Percentiles rank a stretch among this genome's conserved stretches.
Evolutionary conservation across 2,888 invertebrate species (phyloP).

Genomic region (Candidula unifasciata): DNA sequence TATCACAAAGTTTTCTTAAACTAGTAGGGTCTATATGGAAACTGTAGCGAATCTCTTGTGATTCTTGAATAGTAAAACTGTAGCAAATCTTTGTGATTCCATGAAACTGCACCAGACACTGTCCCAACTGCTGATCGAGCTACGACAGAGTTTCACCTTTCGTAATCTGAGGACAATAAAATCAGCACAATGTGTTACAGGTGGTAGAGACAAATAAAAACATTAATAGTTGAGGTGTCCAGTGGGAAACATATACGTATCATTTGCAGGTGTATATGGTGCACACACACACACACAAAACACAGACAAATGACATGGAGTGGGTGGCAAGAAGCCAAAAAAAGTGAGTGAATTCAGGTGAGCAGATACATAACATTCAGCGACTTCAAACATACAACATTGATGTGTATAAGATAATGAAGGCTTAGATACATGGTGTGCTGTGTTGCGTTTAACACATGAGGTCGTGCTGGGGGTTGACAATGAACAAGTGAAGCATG

Average conservation of each 20-base stretch:
- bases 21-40: no score
- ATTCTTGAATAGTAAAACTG: neutral
- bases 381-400: no score
- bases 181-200: neutral
- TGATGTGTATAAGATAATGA: no score
- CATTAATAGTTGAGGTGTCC: neutral
- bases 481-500: no score
- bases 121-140: neutral
- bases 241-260: neutral
- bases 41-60: neutral
- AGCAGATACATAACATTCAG: no score
- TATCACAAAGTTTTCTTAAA: no score
- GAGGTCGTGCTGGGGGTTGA: no score
- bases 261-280: neutral
- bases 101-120: neutral
- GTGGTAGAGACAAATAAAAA: neutral
- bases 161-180: conserved; percentile 56
- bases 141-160: conserved; percentile 65
- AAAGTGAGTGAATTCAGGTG: no score
- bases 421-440: no score
- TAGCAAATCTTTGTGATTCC: neutral
- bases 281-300: neutral
- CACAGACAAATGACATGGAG: neutral
- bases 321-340: no score
- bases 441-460: no score